Evolutionary conservation across 2,113 vertebrate genomes (phyloP).

Genomic region (Archilochus colubris): DNA sequence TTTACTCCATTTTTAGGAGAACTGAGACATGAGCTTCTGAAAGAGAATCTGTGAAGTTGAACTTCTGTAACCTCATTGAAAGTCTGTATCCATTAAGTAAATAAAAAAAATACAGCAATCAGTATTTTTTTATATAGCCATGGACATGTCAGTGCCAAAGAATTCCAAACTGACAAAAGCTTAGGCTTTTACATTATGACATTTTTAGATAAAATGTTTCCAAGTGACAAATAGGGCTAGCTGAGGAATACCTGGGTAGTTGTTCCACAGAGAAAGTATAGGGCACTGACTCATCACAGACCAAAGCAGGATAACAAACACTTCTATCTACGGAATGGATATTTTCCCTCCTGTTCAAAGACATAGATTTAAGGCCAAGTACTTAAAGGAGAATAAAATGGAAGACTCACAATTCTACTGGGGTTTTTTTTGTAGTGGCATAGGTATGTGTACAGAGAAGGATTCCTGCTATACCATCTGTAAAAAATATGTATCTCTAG

Average conservation of each 20-base stretch:
- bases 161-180: neutral
- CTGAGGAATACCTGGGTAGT: neutral
- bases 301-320: neutral
- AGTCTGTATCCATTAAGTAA: neutral
- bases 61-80: neutral
- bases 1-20: neutral
- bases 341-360: neutral
- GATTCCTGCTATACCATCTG: neutral
- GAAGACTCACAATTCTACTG: neutral
- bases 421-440: neutral
- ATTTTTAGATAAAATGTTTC: neutral
- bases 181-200: neutral
- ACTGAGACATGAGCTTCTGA: neutral
- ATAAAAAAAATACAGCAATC: neutral
- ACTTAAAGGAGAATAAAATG: neutral
- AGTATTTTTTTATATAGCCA: neutral
- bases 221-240: neutral
- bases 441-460: neutral
- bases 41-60: neutral
- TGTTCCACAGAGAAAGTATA: neutral
- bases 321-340: neutral
- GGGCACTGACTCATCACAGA: neutral
- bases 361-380: neutral
- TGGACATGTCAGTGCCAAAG: neutral
- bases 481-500: neutral